A percentile compares a stretch with the other conserved stretches of the same genome.
These are phyloP conservation scores for Leptobrachium ailaonicum DNA, from an alignment of 2,113 vertebrate genomes.

Conservation along the genomic window DNA sequence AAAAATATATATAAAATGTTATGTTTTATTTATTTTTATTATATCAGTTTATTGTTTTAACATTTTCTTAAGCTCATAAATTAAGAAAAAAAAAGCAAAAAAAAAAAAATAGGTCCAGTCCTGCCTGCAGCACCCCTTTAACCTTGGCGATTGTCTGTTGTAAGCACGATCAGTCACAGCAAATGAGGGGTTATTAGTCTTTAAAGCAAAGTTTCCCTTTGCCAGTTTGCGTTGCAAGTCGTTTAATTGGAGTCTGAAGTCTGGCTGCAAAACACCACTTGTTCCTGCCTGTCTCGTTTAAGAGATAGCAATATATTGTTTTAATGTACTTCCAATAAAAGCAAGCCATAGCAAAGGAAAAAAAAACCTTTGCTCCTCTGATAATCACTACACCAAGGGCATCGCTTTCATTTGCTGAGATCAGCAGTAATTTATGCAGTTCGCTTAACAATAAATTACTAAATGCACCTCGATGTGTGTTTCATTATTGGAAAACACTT, in stretches of 20 bases:
- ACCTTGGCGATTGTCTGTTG: too few species aligned
- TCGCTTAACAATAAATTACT: not conserved
- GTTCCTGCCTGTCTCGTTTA: conserved; percentile 4
- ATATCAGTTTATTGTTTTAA: too few species aligned
- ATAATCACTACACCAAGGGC: not conserved
- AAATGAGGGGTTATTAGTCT: too few species aligned
- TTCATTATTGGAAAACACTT: not conserved
- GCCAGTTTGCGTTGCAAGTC: not conserved
- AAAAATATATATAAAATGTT: too few species aligned
- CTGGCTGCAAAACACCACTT: not conserved
- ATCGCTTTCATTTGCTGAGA: not conserved
- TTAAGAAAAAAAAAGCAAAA: too few species aligned
- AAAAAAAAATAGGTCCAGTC: too few species aligned
- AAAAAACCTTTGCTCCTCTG: not conserved
- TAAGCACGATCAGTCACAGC: too few species aligned
- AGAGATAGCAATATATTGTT: not conserved
- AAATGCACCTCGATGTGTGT: not conserved
- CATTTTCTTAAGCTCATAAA: too few species aligned
- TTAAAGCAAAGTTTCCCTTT: too few species aligned
- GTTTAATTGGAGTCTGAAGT: not conserved
- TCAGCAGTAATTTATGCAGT: not conserved
- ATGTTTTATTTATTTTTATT: too few species aligned
- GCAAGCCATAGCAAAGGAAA: not conserved
- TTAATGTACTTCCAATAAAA: conserved; percentile 26
- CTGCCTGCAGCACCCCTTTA: too few species aligned